Base-by-base conservation (phyloP, 64 coral and sea anemone species). In the Porites lutea region DNA sequence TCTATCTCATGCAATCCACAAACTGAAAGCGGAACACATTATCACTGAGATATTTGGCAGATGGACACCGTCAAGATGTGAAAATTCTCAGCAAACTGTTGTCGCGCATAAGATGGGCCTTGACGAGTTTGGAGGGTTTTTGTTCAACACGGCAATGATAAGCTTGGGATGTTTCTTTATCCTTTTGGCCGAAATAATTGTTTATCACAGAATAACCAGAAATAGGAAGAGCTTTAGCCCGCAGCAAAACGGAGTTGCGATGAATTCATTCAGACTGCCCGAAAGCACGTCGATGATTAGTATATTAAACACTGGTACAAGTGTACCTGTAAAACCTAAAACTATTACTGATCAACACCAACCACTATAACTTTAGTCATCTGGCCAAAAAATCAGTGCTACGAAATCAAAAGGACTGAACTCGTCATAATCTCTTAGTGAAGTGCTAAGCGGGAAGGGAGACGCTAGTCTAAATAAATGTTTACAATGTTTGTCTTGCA, bases 71-170 rank as follows among this genome's bases (percentile, higher is more conserved):
- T 59, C 64, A 0, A 81, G 87, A 54, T 97, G 95, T 57, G 88
- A 91, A 61, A 83, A 19, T 47, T 16, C 59, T 8, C 92, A 91
- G 27, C 71, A 90, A 52, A 87, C 68, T 71, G 63, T 91, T 20
- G 46, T 83, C 1, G 91, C 95, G 3, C 90, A 83, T 20, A 72
- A 81, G 5, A 94, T 97, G 92, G 92, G 95, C 3, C 66, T 97
- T 20, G 92, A 90, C 18, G 92, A 97, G 20, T 97, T 97, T 47
- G 92, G 88, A 13, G 95, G 95, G 8, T 97, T 97, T 77, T 86
- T 97, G 23, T 97, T 97, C 67, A 97, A 97, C 77, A 97, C 92
- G 14, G 92, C 95, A 48, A 65, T 97, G 75, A 94, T 92, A 20
- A 87, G 82, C 11, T 80, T 83, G 46, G 95, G 95, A 6, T 91